Evolutionary conservation across 2,888 invertebrate species (phyloP), one percentile per base, ranked within the genome.

Genomic region (Dascillus cervinus): DNA sequence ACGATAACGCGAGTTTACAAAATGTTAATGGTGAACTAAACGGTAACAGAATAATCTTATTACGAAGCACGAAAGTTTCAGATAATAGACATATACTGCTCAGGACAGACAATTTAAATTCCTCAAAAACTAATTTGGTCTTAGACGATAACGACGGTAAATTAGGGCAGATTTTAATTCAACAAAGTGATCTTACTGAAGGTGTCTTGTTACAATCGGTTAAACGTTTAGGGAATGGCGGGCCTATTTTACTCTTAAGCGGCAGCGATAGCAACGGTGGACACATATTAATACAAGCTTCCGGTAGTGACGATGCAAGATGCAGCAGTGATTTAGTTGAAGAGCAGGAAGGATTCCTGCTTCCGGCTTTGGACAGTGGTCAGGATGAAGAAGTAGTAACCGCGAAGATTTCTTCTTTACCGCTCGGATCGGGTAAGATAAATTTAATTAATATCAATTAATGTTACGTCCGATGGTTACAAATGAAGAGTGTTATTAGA

Each of bases 181-280:
- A 63, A 38, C 63, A 62, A 43, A 55, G 56, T 41, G 56, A 54
- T 41, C 46, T 62, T 13, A 53, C 54, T 30, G 60, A 61, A 32
- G 60, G 59, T 4, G 57, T 64, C 3, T 46, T 63, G 21, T 48
- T 65, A 33, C 65, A 65, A 35, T 60, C 62, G 34, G 59, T 64
- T 20, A 64, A 63, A 46, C 49, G 63, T 31, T 47, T 62, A 34
- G 58, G 50, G 31, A 54, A 46, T 34, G 58, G 58, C 15, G 55
- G 60, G 21, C 63, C 63, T 26, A 63, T 65, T 32, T 53, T 64
- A 17, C 45, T 65, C 31, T 47, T 64, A 32, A 56, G 59, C 44
- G 56, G 58, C 17, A 56, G 54, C 37, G 62, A 61, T 40, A 54
- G 53, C 43, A 55, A 48, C 32, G 53, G 55, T 37, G 59, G 60